phyloP scores from a whole-genome alignment of 1,140 invertebrate genomes.

The Eueides isabella region DNA sequence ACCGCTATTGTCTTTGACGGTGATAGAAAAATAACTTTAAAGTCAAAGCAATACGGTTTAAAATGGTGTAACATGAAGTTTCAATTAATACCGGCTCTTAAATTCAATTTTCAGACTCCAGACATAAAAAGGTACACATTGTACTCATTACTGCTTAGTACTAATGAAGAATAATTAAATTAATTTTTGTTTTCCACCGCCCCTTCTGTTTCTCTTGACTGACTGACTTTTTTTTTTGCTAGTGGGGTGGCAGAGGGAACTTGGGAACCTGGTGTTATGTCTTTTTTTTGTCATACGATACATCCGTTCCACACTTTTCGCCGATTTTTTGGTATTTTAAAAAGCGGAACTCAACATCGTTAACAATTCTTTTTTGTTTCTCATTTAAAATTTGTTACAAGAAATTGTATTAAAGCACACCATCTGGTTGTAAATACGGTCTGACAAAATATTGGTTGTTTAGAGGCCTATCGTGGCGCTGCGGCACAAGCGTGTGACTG shows the following conservation, averaged over 20 bases:
- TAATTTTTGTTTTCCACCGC: neutral
- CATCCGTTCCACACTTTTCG: no score
- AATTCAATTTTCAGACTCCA: conserved; percentile 13
- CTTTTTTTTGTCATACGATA: no score
- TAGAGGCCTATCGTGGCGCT: no score
- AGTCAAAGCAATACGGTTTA: neutral
- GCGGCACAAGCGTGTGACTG: no score
- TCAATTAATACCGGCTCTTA: conserved; percentile 21
- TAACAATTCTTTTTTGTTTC: neutral
- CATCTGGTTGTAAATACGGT: no score
- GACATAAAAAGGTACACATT: conserved; percentile 23
- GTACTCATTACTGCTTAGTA: conserved; percentile 17
- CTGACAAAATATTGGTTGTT: no score
- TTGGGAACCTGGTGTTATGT: no score
- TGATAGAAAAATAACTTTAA: neutral
- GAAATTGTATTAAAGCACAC: neutral
- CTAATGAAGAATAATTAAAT: conserved; percentile 15
- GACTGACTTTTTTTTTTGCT: no score
- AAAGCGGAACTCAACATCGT: no score
- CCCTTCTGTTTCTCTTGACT: neutral
- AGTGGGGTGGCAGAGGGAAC: no score
- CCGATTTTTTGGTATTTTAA: no score
- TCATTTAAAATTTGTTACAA: neutral
- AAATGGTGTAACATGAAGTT: neutral
- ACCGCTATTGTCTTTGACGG: neutral